Base-by-base conservation (phyloP, 64 coral and sea anemone species). In the Actinia equina region DNA sequence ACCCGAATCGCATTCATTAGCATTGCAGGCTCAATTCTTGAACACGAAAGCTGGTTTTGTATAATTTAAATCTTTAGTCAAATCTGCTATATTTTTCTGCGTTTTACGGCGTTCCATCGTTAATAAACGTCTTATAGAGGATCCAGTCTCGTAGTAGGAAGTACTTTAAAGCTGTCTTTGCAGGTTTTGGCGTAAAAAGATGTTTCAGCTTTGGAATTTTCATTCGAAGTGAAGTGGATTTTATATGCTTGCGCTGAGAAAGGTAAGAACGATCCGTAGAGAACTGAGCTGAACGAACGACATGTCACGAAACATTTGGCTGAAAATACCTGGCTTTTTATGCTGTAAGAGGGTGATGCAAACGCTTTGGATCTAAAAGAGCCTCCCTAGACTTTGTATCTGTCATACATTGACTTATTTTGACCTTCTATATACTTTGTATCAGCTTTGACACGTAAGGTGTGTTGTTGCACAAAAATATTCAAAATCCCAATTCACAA, bases 191-290 rank as follows among this genome's bases (percentile, higher is more conserved):
- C 2, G 69, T 1, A 4, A 52, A 81, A 81, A 81, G 78, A 81
- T 81, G 78, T 81, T 81, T 81, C 78, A 52, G 49, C 78, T 44
- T 81, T 44, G 78, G 78, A 81, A 49, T 51, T 81, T 71, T 37
- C 69, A 71, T 14, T 71, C 69, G 69, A 74, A 30, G 69, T 74
- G 69, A 74, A 71, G 23, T 37, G 22, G n/a, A 30, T 37, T 37
- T 37, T 37, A 37, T 37, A 37, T 37, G 30, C 69, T 41, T 74
- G 41, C 42, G 23, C 25, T 74, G 26, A 74, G 27, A 74, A 74
- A 74, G 69, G 69, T 74, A 26, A 74, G 69, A 74, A 74, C 4
- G 69, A 74, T 9, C 69, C 23, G 69, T 74, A 74, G 11, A 74
- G 11, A 37, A 74, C 13, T 69, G 22, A 4, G 18, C 15, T 17